A percentile compares a stretch with the other conserved stretches of the same genome.
Conservation (phyloP, 2,888 invertebrate species). For the Macrophya alboannulata region DNA sequence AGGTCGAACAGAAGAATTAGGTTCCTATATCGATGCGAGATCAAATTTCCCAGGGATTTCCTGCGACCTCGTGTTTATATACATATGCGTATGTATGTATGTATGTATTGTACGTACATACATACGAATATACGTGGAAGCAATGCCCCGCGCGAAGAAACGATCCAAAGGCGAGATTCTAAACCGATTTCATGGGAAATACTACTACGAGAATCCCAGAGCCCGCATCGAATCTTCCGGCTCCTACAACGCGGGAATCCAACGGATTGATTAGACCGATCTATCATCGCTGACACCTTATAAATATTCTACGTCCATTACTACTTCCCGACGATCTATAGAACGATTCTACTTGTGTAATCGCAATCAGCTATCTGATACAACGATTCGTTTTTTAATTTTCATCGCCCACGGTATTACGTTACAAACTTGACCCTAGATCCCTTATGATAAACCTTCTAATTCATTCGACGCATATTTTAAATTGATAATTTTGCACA, state of each 20-base stretch:
- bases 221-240: slow-evolving; percentile 39
- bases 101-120: too few species aligned
- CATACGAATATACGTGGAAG: neutral
- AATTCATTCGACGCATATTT: neutral
- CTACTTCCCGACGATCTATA: neutral
- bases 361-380: slow-evolving; percentile 32
- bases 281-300: slow-evolving; percentile 48
- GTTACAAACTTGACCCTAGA: slow-evolving; percentile 12
- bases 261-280: slow-evolving; percentile 51
- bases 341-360: slow-evolving; percentile 12
- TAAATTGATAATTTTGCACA: neutral
- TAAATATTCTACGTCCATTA: slow-evolving; percentile 46
- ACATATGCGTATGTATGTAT: neutral
- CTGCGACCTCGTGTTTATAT: neutral
- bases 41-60: slow-evolving; percentile 26
- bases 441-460: neutral
- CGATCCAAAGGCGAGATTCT: slow-evolving; percentile 16
- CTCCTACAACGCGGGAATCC: slow-evolving; percentile 42
- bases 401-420: slow-evolving; percentile 14
- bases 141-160: neutral
- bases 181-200: slow-evolving; percentile 38
- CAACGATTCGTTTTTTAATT: neutral
- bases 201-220: neutral
- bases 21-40: slow-evolving; percentile 53
- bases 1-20: slow-evolving; percentile 58